Base-by-base conservation (phyloP, 2,888 invertebrate species). In the Hemithea aestivaria region DNA sequence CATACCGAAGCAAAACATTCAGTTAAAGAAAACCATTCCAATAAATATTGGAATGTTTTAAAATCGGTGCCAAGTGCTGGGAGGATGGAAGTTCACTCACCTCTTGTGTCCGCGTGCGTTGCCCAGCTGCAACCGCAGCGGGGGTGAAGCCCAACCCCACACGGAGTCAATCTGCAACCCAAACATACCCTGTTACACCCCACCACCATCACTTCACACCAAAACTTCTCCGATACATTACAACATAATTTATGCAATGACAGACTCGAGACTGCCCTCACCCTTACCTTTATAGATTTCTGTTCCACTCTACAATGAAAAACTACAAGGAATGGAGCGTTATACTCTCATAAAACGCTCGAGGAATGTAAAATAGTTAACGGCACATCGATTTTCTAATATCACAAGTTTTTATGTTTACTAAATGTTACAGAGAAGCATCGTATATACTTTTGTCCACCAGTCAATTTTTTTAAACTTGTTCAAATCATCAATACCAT, bases 71-170 rank as follows among this genome's bases (percentile, higher is more conserved):
- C 58, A 65, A 62, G 49, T 52, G 48, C 51, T 51, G 50, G 37
- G 44, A 52, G 53, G 51, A 4, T 57, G 51, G 48, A 53, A 65
- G 73, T 73, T 71, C 62, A 67, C 66, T 74, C 70, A 85, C 87
- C 85, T 87, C 56, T 85, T 85, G 62, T 75, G 84, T 56, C 78
- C 84, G 65, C 87, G 87, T 72, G 90, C 89, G 82, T 90, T 90
- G 73, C 91, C 90, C 89, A 91, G 89, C 88, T 93, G 93, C 85
- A 93, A 89, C 68, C 93, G 92, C 90, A 93, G 91, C 90, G 93
- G 93, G 91, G 93, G 95, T 89, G 95, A 94, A 91, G 94, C 94
- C 95, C 95, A 95, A 87, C 94, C 95, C 95, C 95, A 95, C 94
- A 94, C 94, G 87, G 94, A 93, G 92, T 95, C 95, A 94, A 95